phyloP scores from a whole-genome alignment of 2,888 invertebrate species.

The Drosophila pseudotakahashii region DNA sequence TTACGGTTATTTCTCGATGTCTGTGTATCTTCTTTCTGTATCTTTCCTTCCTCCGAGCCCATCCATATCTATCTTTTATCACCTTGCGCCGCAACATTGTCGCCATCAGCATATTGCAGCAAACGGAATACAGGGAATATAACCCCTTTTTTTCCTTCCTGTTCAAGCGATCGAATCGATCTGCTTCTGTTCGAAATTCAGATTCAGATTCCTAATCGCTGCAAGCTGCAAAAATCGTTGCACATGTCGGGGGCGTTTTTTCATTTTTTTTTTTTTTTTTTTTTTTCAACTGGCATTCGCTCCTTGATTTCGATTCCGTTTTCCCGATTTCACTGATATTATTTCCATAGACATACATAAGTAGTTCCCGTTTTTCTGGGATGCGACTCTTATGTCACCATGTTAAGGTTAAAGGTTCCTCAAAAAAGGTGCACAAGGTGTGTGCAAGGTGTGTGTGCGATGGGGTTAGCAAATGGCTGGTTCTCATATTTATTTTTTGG shows the following conservation, averaged over 20 bases:
- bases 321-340: slow-evolving; percentile 12
- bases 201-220: slow-evolving; percentile 29
- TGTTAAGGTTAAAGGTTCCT: neutral
- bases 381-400: slow-evolving; percentile 29
- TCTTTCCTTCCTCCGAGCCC: neutral
- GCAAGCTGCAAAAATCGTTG: slow-evolving; percentile 57
- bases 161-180: neutral
- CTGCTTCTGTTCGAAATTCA: slow-evolving; percentile 1
- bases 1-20: neutral
- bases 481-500: slow-evolving; percentile 61
- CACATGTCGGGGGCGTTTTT: slow-evolving; percentile 72
- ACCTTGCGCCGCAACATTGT: slow-evolving; percentile 20
- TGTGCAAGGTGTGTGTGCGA: slow-evolving; percentile 63
- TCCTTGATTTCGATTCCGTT: slow-evolving; percentile 65
- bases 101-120: slow-evolving; percentile 9
- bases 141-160: slow-evolving; percentile 19
- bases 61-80: slow-evolving; percentile 2
- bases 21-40: too few relatives aligned
- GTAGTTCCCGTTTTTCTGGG: slow-evolving; percentile 20
- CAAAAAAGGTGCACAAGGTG: neutral
- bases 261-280: neutral
- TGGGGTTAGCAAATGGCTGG: slow-evolving; percentile 59
- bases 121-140: neutral
- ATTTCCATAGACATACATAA: neutral
- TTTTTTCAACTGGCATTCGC: slow-evolving; percentile 65